Conservation (phyloP, 2,113 vertebrate species). For the Gambusia holbrooki region DNA sequence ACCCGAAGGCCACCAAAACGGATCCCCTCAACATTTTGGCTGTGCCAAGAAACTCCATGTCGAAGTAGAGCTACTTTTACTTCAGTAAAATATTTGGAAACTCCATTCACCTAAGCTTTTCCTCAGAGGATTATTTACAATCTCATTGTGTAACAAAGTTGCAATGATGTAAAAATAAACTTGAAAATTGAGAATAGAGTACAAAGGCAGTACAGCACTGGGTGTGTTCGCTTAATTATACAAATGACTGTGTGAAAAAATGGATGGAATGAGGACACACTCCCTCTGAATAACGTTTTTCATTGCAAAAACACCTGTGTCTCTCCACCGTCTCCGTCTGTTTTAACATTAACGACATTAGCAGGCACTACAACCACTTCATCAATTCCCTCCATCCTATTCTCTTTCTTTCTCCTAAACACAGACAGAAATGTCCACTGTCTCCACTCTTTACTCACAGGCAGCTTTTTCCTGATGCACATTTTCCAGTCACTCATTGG, state of each 20-base stretch:
- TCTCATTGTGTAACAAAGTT: background rate
- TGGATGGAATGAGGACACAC: slow-evolving; percentile 37
- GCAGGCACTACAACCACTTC: slow-evolving; percentile 38
- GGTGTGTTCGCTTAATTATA: slow-evolving; percentile 12
- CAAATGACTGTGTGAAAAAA: slow-evolving; percentile 38
- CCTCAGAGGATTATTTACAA: background rate
- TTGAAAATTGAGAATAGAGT: slow-evolving; percentile 16
- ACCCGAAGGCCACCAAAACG: too few species aligned
- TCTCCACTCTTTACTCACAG: slow-evolving; percentile 21
- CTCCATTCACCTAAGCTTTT: background rate
- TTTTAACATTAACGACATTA: slow-evolving; percentile 48
- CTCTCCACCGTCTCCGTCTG: slow-evolving; percentile 30
- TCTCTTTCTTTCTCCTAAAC: slow-evolving; percentile 21
- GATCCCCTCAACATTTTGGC: too few species aligned
- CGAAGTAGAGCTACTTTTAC: too few species aligned
- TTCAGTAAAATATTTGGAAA: too few species aligned
- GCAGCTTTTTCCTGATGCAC: slow-evolving; percentile 24
- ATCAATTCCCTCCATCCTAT: slow-evolving; percentile 6
- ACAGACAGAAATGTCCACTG: slow-evolving; percentile 27
- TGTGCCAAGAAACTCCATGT: too few species aligned
- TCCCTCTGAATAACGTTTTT: slow-evolving; percentile 36
- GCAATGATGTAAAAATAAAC: slow-evolving; percentile 1
- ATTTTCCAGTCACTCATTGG: slow-evolving; percentile 62
- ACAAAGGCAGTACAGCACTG: background rate
- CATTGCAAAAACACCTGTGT: slow-evolving; percentile 59